Base-by-base conservation (phyloP, 1,140 invertebrate species). In the Centruroides vittatus region DNA sequence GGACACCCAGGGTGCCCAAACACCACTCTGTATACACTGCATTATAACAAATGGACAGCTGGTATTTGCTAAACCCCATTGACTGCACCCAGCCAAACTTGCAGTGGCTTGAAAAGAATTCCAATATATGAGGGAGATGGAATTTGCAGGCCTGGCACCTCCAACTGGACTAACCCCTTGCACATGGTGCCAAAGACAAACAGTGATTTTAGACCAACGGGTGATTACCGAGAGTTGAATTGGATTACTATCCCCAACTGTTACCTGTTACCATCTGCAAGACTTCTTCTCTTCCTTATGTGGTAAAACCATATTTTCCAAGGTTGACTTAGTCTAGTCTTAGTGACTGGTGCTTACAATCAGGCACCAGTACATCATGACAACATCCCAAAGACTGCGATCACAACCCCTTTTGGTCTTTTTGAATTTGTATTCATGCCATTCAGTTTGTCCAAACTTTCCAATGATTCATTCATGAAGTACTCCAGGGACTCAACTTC, bases 111-210 rank as follows among this genome's bases (percentile, higher is more conserved):
- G 57, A 57, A 8, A 50, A 10, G 54, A 62, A 48, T 64, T 65
- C 46, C 36, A 41, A 7, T 41, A 12, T 23, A 46, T 65, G 51
- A 3, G 55, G 8, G 55, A 60, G 36, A 54, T 2, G 67, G 61
- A 5, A 60, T 67, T 46, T 58, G 68, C 11, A 52, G 67, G 1
- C 67, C 59, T 23, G 66, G 61, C 9, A 56, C 35, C n/a, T 67
- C 60, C 12, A 47, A 41, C 12, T 69, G 57, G 61, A 35, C 67
- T 12, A 70, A 65, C 13, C 63, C 61, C 13, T 48, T 70, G 3
- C 66, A 69, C 58, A 59, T 70, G 57, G 66, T 70, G 4, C 65
- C 51, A 0, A 69, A 70, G 48, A 35, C 23, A n/a, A 48, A 48
- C 34, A 41, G 36, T 7, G 65, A 66, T 4, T 65, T 54, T 60